phyloP scores from a whole-genome alignment of 2,888 invertebrate species.

The Mayetiola destructor region DNA sequence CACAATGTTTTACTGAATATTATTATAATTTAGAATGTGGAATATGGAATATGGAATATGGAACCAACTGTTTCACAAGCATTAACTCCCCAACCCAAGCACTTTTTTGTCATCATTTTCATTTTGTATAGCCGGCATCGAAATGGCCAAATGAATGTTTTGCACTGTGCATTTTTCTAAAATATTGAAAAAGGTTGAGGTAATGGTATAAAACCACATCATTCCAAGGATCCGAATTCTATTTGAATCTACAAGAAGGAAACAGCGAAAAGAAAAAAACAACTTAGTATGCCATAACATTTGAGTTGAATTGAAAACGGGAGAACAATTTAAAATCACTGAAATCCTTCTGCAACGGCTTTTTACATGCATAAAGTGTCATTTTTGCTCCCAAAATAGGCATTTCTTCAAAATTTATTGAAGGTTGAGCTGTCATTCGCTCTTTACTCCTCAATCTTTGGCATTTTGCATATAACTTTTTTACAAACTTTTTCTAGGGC shows the following conservation, averaged over 20 bases:
- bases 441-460: neutral
- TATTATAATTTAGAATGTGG: no score
- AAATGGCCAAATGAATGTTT: no score
- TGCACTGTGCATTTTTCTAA: no score
- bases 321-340: constrained; percentile 7
- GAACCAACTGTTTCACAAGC: no score
- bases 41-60: no score
- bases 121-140: no score
- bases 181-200: constrained; percentile 1
- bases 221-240: neutral
- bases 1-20: no score
- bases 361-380: constrained; percentile 4
- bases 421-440: neutral
- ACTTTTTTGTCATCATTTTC: no score
- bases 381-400: constrained; percentile 13
- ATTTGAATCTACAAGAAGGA: neutral
- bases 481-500: no score
- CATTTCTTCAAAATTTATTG: constrained; percentile 11
- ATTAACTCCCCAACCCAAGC: no score
- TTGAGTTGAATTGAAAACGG: constrained; percentile 7
- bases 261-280: no score
- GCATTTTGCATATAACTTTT: neutral
- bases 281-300: no score
- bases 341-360: constrained; percentile 6
- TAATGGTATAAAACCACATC: neutral